These are phyloP conservation scores for Malachius bipustulatus DNA, from an alignment of 2,888 invertebrate species.

Conservation along the genomic window DNA sequence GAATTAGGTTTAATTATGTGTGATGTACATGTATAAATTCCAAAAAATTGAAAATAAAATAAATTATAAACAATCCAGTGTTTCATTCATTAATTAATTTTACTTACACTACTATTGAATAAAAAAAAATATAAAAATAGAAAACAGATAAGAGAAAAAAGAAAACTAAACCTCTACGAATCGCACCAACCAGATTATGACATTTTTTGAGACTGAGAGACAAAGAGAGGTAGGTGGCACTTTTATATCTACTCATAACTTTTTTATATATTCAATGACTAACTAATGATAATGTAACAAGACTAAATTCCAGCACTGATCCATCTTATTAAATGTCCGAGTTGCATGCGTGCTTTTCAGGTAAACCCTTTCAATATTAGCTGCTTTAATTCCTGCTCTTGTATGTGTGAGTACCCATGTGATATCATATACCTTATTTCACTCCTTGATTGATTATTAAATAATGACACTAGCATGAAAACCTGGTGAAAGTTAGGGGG, in stretches of 20 bases:
- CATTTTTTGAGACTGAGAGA: too few species aligned
- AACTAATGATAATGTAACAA: slow-evolving; percentile 33
- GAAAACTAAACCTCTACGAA: too few species aligned
- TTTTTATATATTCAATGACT: slow-evolving; percentile 15
- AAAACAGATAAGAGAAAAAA: background rate
- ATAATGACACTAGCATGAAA: too few species aligned
- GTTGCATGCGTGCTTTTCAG: too few species aligned
- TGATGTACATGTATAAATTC: slow-evolving; percentile 39
- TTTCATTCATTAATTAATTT: slow-evolving; percentile 30
- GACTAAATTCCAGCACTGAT: slow-evolving; percentile 34
- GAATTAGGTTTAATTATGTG: slow-evolving; percentile 36
- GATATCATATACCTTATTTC: too few species aligned
- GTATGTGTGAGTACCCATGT: too few species aligned
- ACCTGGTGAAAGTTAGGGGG: too few species aligned
- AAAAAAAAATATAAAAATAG: slow-evolving; percentile 8
- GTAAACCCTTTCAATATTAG: too few species aligned
- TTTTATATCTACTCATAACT: slow-evolving; percentile 22
- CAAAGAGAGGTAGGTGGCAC: slow-evolving; percentile 35
- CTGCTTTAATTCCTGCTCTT: too few species aligned
- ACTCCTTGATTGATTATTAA: too few species aligned
- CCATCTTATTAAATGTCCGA: too few species aligned
- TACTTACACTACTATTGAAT: slow-evolving; percentile 13
- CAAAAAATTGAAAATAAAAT: slow-evolving; percentile 40
- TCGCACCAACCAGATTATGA: too few species aligned
- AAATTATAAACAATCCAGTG: slow-evolving; percentile 30